Conservation (phyloP, 2,113 vertebrate species). For the Macquaria ambigua region DNA sequence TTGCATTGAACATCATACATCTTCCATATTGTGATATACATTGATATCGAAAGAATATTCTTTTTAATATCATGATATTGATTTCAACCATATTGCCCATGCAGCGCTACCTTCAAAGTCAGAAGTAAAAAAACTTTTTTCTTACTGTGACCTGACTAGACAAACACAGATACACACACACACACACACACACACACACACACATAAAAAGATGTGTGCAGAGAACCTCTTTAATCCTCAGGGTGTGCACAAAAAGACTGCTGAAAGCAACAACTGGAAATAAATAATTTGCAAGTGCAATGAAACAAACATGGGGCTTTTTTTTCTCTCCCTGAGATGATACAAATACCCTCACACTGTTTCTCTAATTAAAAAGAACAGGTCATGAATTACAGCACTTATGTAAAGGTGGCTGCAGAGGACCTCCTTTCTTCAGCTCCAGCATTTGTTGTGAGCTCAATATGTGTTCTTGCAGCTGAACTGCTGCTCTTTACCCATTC, state of each 20-base stretch:
- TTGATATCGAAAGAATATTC: background rate
- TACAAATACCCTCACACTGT: conserved; percentile 20
- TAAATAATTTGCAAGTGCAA: conserved; percentile 26
- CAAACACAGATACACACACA: background rate
- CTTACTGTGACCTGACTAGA: background rate
- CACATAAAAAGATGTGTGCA: background rate
- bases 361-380: conserved; percentile 29
- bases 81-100: background rate
- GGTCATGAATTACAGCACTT: conserved; percentile 29
- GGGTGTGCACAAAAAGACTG: background rate
- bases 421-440: conserved; percentile 8
- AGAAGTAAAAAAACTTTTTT: background rate
- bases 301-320: conserved; percentile 24
- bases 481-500: conserved; percentile 27
- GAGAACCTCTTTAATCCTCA: background rate
- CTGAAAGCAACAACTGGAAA: conserved; percentile 29
- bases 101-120: background rate
- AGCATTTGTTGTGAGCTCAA: conserved; percentile 21
- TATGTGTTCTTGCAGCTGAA: conserved; percentile 21
- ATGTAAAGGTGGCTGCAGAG: conserved; percentile 33
- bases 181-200: background rate
- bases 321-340: conserved; percentile 27
- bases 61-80: background rate
- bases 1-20: background rate
- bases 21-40: background rate